Evolutionary conservation across 2,888 invertebrate genomes (phyloP).

Genomic region (Aromia moschata): DNA sequence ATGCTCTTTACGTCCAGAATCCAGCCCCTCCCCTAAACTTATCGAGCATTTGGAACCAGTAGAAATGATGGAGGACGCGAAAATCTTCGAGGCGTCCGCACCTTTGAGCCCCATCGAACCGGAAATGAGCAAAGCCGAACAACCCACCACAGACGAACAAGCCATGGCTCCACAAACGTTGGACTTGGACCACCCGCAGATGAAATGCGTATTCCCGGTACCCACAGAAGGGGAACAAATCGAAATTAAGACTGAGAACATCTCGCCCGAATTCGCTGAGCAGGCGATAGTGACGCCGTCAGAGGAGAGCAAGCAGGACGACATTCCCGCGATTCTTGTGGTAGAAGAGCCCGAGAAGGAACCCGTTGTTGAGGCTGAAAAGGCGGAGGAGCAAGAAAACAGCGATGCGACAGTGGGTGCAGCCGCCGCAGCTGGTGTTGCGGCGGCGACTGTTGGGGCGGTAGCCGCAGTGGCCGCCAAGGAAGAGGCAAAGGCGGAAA

Average conservation of each 20-base stretch:
- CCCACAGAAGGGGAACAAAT: slow-evolving; percentile 34
- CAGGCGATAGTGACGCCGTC: slow-evolving; percentile 51
- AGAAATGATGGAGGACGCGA: slow-evolving; percentile 46
- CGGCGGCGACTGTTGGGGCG: slow-evolving; percentile 43
- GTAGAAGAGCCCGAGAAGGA: slow-evolving; percentile 35
- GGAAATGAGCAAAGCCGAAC: not conserved
- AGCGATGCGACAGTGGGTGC: slow-evolving; percentile 17
- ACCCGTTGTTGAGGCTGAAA: slow-evolving; percentile 11
- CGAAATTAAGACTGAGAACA: slow-evolving; percentile 52
- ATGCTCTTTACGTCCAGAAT: not conserved
- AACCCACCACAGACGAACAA: not conserved
- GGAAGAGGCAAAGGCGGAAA: slow-evolving; percentile 32
- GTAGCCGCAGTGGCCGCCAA: slow-evolving; percentile 43
- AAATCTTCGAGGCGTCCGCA: slow-evolving; percentile 50
- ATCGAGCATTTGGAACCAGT: slow-evolving; percentile 40
- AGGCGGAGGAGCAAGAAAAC: slow-evolving; percentile 26
- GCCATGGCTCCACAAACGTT: not conserved
- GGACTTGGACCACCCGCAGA: slow-evolving; percentile 30
- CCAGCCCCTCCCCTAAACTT: slow-evolving; percentile 2
- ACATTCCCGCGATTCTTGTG: slow-evolving; percentile 33
- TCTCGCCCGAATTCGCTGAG: slow-evolving; percentile 53
- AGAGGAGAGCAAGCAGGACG: slow-evolving; percentile 50
- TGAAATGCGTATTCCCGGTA: slow-evolving; percentile 39
- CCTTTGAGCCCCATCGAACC: slow-evolving; percentile 45
- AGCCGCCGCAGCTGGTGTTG: slow-evolving; percentile 21